phyloP scores from a whole-genome alignment of 2,888 invertebrate genomes.

The Gymnoscelis rufifasciata region DNA sequence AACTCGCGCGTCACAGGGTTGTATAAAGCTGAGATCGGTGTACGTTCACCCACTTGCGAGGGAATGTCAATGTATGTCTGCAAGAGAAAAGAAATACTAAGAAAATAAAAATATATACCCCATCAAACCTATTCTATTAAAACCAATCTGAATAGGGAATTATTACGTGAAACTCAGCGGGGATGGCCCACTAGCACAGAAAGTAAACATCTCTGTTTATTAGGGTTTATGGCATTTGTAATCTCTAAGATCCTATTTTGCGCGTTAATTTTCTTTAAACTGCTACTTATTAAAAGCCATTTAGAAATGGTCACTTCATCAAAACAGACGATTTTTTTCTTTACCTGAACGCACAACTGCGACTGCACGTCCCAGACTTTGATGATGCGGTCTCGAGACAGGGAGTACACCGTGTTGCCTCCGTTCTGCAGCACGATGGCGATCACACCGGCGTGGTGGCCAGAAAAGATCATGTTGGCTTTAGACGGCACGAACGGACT shows the following conservation, averaged over 20 bases:
- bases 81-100: no score
- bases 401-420: conserved; percentile 83
- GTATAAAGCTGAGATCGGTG: conserved; percentile 81
- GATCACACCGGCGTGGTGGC: conserved; percentile 85
- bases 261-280: no score
- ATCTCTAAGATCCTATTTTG: no score
- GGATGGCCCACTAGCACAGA: no score
- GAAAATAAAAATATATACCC: no score
- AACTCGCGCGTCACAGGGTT: conserved; percentile 82
- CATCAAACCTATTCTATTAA: no score
- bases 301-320: no score
- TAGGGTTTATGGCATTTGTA: no score
- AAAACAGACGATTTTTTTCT: background rate
- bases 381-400: conserved; percentile 84
- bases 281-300: no score
- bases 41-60: conserved; percentile 79
- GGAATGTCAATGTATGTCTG: conserved; percentile 84
- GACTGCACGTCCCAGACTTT: conserved; percentile 87
- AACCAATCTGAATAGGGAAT: no score
- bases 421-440: conserved; percentile 82
- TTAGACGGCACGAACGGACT: conserved; percentile 86
- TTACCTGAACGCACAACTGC: conserved; percentile 82
- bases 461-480: conserved; percentile 80
- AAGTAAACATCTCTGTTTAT: no score
- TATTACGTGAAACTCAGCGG: no score